A percentile compares a stretch with the other conserved stretches of the same genome.
phyloP scores from a whole-genome alignment of 1,140 invertebrate genomes.

The Magallana ariakensis region DNA sequence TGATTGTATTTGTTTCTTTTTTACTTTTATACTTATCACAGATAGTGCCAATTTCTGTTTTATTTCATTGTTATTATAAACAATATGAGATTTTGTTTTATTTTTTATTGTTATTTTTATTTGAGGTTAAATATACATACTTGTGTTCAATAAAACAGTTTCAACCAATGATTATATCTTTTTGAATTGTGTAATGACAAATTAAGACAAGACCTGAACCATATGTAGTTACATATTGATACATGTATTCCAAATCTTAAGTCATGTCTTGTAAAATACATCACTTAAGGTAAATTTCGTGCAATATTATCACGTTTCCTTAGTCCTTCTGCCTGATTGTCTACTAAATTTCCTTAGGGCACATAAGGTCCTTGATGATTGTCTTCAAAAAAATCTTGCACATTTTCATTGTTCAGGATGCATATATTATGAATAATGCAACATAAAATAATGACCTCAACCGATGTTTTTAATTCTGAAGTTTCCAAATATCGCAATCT shows the following conservation, averaged over 20 bases:
- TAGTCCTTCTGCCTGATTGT: slow-evolving; percentile 43
- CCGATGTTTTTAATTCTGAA: slow-evolving; percentile 68
- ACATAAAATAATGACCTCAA: slow-evolving; percentile 56
- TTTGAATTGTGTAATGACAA: neutral
- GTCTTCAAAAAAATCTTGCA: slow-evolving; percentile 44
- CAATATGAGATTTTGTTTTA: neutral
- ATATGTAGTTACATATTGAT: neutral
- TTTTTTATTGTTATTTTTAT: slow-evolving; percentile 5
- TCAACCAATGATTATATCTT: neutral
- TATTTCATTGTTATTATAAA: neutral
- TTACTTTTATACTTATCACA: neutral
- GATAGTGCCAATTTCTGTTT: slow-evolving; percentile 5
- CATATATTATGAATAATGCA: slow-evolving; percentile 77
- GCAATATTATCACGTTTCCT: slow-evolving; percentile 41
- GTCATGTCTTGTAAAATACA: neutral
- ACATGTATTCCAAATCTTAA: neutral
- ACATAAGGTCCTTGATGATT: neutral
- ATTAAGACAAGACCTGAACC: neutral
- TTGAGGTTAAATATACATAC: neutral
- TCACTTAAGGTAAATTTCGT: slow-evolving; percentile 28
- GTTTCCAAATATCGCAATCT: slow-evolving; percentile 69
- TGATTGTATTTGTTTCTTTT: neutral
- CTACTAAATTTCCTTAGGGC: slow-evolving; percentile 21
- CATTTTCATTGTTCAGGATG: slow-evolving; percentile 55
- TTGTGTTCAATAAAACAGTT: neutral